Evolutionary conservation across 2,113 vertebrate species (phyloP), one percentile per base, ranked within the genome.

Genomic region (Jacana jacana): DNA sequence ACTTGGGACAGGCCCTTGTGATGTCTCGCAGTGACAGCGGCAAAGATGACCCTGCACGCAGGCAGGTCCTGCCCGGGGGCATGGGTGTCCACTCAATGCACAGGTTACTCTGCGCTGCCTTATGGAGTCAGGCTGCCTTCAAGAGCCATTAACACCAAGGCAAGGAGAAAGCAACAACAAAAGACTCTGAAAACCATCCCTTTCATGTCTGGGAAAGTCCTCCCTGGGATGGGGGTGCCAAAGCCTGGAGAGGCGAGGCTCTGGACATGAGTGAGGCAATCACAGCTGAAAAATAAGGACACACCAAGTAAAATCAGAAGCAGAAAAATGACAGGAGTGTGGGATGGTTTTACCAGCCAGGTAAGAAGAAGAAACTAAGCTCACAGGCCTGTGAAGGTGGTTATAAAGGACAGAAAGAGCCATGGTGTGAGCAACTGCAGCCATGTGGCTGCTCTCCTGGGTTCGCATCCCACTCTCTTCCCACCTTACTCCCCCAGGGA

Each of bases 61-160:
- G 37, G 24, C 4, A 1, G 48, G 54, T 30, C 35, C 49, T 49
- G 68, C 94, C 94, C 13, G 0, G 86, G 92, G 95, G 77, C 42
- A 2, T 40, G 82, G 52, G 86, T 95, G 81, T 96, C 93, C 2
- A 2, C 77, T 89, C 11, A 6, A 76, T 91, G 92, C 87, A 82
- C 80, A 12, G 61, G 25, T 93, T 64, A 17, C 92, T 52, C 89
- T 8, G n/a, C 1, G 1, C 63, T 33, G 82, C 95, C 61, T 93
- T 81, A 96, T 81, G 88, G 90, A 91, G 91, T 85, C 88, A 76
- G 95, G 95, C 97, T 97, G 97, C 96, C 96, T 98, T 97, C 96
- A 97, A 91, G 94, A 98, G 94, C 97, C 98, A 98, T 97, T 98
- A 98, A 96, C 97, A 97, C 97, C 60, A 3, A 5, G 27, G 66